Evolutionary conservation across 2,888 invertebrate genomes (phyloP).

Genomic region (Drosophila seclusa): DNA sequence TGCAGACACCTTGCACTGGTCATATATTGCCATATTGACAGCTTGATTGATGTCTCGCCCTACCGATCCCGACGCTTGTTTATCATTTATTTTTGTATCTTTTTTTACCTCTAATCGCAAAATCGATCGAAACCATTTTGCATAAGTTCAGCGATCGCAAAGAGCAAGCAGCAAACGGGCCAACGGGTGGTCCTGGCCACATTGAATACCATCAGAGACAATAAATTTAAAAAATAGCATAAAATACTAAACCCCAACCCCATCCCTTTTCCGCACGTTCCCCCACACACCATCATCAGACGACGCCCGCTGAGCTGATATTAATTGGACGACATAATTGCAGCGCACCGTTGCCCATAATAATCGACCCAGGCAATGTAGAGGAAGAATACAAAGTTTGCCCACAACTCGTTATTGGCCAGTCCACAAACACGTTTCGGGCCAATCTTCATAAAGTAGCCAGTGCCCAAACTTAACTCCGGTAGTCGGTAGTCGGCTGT

Average conservation of each 20-base stretch:
- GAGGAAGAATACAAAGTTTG: conserved; percentile 18
- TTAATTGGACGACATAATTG: conserved; percentile 85
- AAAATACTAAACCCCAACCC: conserved; percentile 45
- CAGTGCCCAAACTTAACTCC: conserved; percentile 39
- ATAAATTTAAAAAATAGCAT: conserved; percentile 75
- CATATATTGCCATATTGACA: conserved; percentile 70
- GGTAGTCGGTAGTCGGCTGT: conserved; percentile 37
- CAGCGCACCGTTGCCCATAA: conserved; percentile 83
- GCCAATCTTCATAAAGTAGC: conserved; percentile 55
- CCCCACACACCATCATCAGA: conserved; percentile 27
- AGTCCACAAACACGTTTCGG: conserved; percentile 75
- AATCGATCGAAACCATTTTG: conserved; percentile 50
- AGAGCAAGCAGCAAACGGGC: conserved; percentile 16
- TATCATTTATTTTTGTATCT: conserved; percentile 39
- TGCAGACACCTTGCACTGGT: conserved; percentile 69
- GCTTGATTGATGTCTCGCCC: conserved; percentile 67
- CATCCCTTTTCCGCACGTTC: neutral
- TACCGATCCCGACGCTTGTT: conserved; percentile 38
- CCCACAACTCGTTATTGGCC: conserved; percentile 74
- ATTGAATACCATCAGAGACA: conserved; percentile 64
- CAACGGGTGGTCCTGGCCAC: conserved; percentile 65
- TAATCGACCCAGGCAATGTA: conserved; percentile 68
- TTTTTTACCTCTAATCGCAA: conserved; percentile 50
- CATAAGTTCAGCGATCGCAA: conserved; percentile 53
- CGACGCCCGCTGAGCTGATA: conserved; percentile 81